Evolutionary conservation across 2,113 vertebrate species (phyloP).

Genomic region (Pteruthius melanotis): DNA sequence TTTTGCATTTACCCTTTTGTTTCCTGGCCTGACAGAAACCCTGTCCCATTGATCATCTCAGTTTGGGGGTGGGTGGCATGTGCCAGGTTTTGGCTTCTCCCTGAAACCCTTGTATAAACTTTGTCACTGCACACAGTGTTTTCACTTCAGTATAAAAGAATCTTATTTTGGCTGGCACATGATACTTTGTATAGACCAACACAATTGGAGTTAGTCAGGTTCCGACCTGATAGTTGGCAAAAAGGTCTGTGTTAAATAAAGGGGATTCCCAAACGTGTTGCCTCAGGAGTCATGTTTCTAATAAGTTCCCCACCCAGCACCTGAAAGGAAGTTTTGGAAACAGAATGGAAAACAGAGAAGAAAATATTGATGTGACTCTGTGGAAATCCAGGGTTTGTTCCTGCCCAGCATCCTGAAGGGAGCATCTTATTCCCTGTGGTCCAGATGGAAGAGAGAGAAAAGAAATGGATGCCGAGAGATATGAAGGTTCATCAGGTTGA

Average conservation of each 20-base stretch:
- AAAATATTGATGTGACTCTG: background rate
- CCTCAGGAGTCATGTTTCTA: background rate
- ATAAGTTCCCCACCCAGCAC: background rate
- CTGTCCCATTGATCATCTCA: background rate
- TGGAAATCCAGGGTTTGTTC: background rate
- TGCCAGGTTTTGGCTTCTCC: background rate
- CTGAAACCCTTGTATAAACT: background rate
- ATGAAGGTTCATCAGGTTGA: background rate
- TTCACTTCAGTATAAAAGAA: background rate
- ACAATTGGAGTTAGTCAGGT: background rate
- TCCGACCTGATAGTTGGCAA: background rate
- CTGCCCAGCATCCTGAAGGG: background rate
- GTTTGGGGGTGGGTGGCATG: no score
- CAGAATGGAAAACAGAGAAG: background rate
- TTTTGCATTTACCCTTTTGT: background rate
- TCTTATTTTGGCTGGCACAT: background rate
- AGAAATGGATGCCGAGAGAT: rapidly evolving
- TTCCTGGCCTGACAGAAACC: background rate
- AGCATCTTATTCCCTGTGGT: background rate
- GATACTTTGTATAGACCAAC: background rate
- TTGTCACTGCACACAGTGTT: background rate
- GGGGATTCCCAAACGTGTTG: background rate
- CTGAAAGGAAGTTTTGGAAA: background rate
- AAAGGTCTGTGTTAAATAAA: background rate
- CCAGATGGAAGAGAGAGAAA: background rate